Conservation (phyloP, 2,797 vertebrate species). For the Cuculus canorus region DNA sequence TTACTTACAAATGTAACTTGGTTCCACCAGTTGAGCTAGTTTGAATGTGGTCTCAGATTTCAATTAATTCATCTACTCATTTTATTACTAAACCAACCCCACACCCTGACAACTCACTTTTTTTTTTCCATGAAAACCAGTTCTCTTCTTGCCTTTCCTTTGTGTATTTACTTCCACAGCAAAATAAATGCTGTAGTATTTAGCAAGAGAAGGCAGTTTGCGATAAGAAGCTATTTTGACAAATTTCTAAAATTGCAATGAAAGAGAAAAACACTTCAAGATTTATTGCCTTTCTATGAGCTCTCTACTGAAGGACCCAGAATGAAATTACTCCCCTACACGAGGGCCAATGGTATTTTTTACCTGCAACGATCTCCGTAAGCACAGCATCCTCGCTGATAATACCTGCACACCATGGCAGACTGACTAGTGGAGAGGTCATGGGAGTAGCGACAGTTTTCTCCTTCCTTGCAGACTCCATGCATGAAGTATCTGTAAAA, state of each 20-base stretch:
- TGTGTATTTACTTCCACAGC: not conserved
- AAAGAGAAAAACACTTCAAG: not conserved
- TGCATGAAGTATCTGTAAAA: conserved; percentile 95
- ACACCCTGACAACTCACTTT: not conserved
- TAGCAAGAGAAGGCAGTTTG: not conserved
- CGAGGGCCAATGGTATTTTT: not conserved
- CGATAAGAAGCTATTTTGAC: not conserved
- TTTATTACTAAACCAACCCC: not conserved
- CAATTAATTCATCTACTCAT: not conserved
- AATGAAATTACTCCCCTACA: not conserved
- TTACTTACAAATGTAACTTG: not conserved
- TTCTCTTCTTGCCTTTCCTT: not conserved
- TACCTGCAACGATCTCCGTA: conserved; percentile 98
- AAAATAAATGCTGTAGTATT: not conserved
- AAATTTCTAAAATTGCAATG: not conserved
- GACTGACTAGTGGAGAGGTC: conserved; percentile 91
- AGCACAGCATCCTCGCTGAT: conserved; percentile 94
- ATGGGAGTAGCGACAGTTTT: conserved; percentile 95
- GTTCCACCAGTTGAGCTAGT: not conserved
- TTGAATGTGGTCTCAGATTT: not conserved
- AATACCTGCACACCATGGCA: conserved; percentile 94
- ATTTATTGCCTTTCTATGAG: not conserved
- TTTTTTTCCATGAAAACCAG: not conserved
- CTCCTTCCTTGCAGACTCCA: conserved; percentile 97
- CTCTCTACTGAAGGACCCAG: not conserved